Percentiles rank a stretch among this genome's conserved stretches.
Conservation (phyloP, 2,888 invertebrate genomes). For the Hypselothyrea guttata region DNA sequence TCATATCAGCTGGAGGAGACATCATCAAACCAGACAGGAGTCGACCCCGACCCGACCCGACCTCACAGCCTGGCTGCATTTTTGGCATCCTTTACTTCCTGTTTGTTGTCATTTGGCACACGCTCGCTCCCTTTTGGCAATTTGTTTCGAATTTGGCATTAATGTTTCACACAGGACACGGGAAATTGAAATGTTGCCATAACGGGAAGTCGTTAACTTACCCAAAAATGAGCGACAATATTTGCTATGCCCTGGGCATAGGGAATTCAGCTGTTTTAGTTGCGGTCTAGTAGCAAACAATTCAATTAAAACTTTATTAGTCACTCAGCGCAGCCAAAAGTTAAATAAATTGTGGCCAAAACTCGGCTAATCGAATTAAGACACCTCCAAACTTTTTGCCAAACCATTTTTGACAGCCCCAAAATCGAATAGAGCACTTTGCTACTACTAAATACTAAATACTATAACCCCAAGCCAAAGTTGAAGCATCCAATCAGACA, state of each 20-base stretch:
- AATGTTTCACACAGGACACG: conserved; percentile 70
- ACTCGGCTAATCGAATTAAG: conserved; percentile 54
- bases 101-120: conserved; percentile 55
- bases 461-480: background rate
- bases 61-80: conserved; percentile 10
- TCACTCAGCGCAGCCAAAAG: conserved; percentile 32
- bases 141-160: conserved; percentile 73
- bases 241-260: conserved; percentile 4
- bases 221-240: conserved; percentile 30
- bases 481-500: conserved; percentile 27
- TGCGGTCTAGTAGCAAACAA: conserved; percentile 27
- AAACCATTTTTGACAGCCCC: conserved; percentile 19
- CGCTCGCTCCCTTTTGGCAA: conserved; percentile 52
- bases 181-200: conserved; percentile 77
- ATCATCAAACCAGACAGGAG: conserved; percentile 7
- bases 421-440: conserved; percentile 7
- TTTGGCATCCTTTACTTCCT: conserved; percentile 64
- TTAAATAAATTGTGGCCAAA: conserved; percentile 51
- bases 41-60: conserved; percentile 5
- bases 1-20: conserved; percentile 27
- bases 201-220: conserved; percentile 68
- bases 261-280: conserved; percentile 34
- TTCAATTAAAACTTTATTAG: conserved; percentile 69
- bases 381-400: conserved; percentile 34
- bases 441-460: background rate